Conservation (phyloP, 2,113 vertebrate species). For the Acrocephalus kingi region DNA sequence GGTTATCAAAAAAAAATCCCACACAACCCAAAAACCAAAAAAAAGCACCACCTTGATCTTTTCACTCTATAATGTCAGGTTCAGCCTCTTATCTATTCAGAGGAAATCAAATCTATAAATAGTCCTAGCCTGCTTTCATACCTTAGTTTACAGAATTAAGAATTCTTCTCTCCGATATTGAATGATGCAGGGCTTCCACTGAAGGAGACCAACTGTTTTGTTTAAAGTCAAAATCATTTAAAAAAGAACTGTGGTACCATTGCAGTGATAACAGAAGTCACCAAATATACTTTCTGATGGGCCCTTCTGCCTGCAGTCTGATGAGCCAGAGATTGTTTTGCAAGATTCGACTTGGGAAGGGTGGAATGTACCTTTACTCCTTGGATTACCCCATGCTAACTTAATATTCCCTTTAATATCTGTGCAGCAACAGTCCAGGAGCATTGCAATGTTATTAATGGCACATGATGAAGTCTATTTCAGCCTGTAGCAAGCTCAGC, state of each 20-base stretch:
- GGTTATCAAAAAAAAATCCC: neutral
- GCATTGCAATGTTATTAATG: neutral
- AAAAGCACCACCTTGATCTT: neutral
- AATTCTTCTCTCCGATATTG: neutral
- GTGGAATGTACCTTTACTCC: neutral
- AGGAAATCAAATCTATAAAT: slow-evolving; percentile 25
- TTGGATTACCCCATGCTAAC: neutral
- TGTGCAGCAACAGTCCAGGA: neutral
- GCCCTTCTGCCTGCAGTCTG: neutral
- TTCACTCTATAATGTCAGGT: neutral
- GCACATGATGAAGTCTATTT: neutral
- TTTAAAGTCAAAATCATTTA: neutral
- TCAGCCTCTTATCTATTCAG: neutral
- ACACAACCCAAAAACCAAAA: neutral
- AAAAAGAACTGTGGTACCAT: neutral
- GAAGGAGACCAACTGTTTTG: neutral
- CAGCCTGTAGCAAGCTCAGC: neutral
- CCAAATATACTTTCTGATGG: neutral
- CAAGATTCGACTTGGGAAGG: neutral
- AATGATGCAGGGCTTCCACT: neutral
- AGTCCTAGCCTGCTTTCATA: neutral
- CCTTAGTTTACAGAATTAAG: neutral
- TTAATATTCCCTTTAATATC: neutral
- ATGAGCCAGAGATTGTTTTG: neutral
- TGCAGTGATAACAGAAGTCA: neutral